These are phyloP conservation scores for Panopea generosa DNA, from an alignment of 2,888 invertebrate genomes.

Conservation along the genomic window DNA sequence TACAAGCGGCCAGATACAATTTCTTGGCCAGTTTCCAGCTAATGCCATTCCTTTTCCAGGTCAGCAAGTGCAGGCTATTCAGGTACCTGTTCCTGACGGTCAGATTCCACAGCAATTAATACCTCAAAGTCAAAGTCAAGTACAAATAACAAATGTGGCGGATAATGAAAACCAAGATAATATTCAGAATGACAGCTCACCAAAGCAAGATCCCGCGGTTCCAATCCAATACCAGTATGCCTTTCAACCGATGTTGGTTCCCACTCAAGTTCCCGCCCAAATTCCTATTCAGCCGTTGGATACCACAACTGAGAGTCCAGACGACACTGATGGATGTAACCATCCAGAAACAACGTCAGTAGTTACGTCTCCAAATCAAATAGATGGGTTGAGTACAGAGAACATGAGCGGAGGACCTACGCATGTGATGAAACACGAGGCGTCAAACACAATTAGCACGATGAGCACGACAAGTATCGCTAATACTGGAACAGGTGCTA, in stretches of 20 bases:
- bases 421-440: slow-evolving; percentile 49
- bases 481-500: slow-evolving; percentile 62
- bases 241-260: slow-evolving; percentile 51
- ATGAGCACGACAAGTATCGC: slow-evolving; percentile 63
- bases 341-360: too few relatives aligned
- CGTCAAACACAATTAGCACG: slow-evolving; percentile 53
- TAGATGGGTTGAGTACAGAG: not conserved
- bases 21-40: slow-evolving; percentile 59
- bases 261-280: slow-evolving; percentile 21
- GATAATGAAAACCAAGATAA: not conserved
- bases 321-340: too few relatives aligned
- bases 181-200: not conserved
- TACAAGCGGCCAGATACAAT: slow-evolving; percentile 52
- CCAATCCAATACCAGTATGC: slow-evolving; percentile 43
- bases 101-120: not conserved
- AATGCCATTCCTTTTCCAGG: slow-evolving; percentile 41
- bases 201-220: slow-evolving; percentile 10
- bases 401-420: slow-evolving; percentile 20
- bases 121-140: not conserved
- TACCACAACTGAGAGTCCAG: not conserved
- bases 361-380: not conserved
- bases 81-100: not conserved
- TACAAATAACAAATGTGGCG: not conserved
- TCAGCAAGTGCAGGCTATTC: slow-evolving; percentile 19
- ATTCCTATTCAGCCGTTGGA: slow-evolving; percentile 9